Conservation (phyloP, 2,797 vertebrate genomes). For the Selene dorsalis region DNA sequence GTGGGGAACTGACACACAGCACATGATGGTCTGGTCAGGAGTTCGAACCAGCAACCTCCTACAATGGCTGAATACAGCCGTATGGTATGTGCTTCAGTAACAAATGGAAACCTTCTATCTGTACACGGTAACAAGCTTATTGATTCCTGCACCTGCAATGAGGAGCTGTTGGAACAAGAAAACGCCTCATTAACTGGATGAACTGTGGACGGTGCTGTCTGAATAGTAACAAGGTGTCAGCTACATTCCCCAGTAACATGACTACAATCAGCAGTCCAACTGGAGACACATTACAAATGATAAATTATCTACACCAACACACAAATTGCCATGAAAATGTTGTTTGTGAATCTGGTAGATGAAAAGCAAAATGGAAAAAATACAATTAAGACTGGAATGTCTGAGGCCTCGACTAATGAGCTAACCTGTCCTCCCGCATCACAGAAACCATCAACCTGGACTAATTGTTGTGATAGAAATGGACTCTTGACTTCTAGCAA, state of each 20-base stretch:
- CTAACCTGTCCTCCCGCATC: background rate
- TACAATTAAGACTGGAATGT: background rate
- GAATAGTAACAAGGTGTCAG: background rate
- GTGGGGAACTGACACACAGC: too few species aligned
- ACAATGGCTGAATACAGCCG: too few species aligned
- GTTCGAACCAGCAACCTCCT: too few species aligned
- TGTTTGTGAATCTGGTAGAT: background rate
- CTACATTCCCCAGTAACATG: background rate
- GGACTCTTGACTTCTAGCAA: slow-evolving; percentile 9
- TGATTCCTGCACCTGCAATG: background rate
- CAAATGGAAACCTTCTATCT: background rate
- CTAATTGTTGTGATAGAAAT: slow-evolving; percentile 12
- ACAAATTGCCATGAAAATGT: background rate
- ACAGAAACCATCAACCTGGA: slow-evolving; percentile 7
- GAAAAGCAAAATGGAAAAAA: background rate
- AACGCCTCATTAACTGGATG: background rate
- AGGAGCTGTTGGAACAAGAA: background rate
- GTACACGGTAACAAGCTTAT: background rate
- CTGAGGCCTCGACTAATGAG: background rate
- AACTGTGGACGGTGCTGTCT: background rate
- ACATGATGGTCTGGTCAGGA: too few species aligned
- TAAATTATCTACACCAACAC: background rate
- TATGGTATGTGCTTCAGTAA: background rate
- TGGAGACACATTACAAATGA: background rate
- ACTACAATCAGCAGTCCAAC: background rate